These are phyloP conservation scores for Choloepus didactylus DNA, from an alignment of 2,797 vertebrate genomes.

Conservation along the genomic window DNA sequence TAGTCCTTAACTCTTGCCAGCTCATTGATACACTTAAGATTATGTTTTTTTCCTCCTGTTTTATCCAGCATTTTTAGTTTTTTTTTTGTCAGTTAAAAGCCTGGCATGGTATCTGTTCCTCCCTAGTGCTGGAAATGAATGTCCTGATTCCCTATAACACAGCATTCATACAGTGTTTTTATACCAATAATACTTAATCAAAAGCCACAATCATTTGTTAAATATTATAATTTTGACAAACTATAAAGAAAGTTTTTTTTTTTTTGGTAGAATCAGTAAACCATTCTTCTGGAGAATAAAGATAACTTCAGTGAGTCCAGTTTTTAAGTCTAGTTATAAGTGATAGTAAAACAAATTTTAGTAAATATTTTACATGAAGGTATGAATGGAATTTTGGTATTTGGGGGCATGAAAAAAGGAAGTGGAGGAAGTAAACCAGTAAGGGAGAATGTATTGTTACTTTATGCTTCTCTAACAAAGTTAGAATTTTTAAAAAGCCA, in stretches of 20 bases:
- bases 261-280: neutral
- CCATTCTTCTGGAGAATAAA: neutral
- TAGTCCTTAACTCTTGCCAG: neutral
- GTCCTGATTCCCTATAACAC: neutral
- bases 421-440: neutral
- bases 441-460: neutral
- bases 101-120: neutral
- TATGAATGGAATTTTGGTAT: conserved; percentile 53
- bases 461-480: conserved; percentile 49
- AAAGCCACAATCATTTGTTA: conserved; percentile 1
- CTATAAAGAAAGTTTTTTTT: neutral
- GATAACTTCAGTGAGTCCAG: neutral
- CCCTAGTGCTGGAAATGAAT: neutral
- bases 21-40: neutral
- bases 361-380: conserved; percentile 42
- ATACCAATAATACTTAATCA: neutral
- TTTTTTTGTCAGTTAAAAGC: neutral
- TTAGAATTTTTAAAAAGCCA: conserved; percentile 6
- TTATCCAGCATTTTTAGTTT: neutral
- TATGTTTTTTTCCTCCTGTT: neutral
- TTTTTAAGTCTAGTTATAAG: conserved; percentile 24
- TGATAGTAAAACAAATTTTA: conserved; percentile 13
- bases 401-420: conserved; percentile 31
- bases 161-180: neutral
- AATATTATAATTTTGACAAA: conserved; percentile 35